A percentile compares a stretch with the other conserved stretches of the same genome.
These are phyloP conservation scores for Tenualosa thibaudeaui DNA, from an alignment of 2,797 vertebrate genomes.

Conservation along the genomic window DNA sequence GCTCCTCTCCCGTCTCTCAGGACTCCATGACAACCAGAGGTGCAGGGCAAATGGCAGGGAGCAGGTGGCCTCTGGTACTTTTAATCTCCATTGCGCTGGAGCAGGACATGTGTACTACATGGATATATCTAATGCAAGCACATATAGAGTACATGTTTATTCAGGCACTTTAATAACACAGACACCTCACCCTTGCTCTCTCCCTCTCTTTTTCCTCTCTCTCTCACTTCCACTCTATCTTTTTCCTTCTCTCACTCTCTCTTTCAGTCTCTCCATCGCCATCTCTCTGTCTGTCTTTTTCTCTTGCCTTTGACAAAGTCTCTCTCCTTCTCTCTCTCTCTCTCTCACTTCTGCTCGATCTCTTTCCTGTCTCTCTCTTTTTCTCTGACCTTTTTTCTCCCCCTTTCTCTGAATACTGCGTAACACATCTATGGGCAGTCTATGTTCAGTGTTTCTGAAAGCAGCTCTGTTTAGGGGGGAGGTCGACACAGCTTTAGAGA, in stretches of 20 bases:
- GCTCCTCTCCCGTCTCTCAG: neutral
- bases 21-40: neutral
- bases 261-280: neutral
- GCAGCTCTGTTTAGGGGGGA: constrained; percentile 48
- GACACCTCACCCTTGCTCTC: neutral
- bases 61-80: neutral
- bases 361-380: neutral
- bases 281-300: neutral
- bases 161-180: neutral
- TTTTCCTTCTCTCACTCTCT: too few relatives aligned
- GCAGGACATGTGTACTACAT: neutral
- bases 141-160: neutral
- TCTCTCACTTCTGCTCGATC: too few relatives aligned
- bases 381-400: neutral
- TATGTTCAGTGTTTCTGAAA: constrained; percentile 52
- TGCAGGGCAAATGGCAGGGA: neutral
- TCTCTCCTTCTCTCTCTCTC: neutral
- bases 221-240: too few relatives aligned
- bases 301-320: neutral
- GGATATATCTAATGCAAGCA: neutral
- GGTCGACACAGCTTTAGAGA: constrained; percentile 44
- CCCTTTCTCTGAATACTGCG: neutral
- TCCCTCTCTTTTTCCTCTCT: neutral
- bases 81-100: neutral
- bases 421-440: constrained; percentile 30